phyloP scores from a whole-genome alignment of 2,113 vertebrate species.

The Ardeotis arabs region DNA sequence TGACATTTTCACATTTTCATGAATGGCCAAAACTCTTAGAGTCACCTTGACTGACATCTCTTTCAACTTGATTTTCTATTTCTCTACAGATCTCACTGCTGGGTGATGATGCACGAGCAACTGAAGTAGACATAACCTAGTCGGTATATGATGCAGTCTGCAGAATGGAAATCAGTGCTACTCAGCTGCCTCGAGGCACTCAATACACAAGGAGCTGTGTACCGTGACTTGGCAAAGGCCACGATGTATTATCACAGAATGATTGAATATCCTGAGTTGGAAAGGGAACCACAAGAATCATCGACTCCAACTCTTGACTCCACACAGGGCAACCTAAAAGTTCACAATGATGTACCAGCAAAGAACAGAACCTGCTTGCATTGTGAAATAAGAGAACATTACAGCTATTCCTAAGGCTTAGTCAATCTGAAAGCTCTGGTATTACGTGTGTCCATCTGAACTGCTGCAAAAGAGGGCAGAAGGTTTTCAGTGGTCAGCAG shows the following conservation, averaged over 20 bases:
- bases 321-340: background rate
- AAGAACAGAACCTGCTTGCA: background rate
- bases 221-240: background rate
- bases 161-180: background rate
- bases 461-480: background rate
- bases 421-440: background rate
- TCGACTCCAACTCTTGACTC: background rate
- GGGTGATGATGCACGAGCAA: background rate
- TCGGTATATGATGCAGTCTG: rapidly evolving
- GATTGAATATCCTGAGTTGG: background rate
- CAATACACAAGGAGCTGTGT: background rate
- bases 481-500: background rate
- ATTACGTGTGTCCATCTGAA: background rate
- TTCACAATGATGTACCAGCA: background rate
- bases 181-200: background rate
- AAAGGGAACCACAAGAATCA: background rate
- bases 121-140: background rate
- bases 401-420: background rate
- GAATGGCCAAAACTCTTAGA: background rate
- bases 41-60: background rate
- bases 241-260: background rate
- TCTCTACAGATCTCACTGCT: background rate
- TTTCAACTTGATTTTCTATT: background rate
- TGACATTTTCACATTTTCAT: background rate
- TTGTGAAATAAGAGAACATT: background rate